Base-by-base conservation (phyloP, 2,888 invertebrate genomes). In the Electrophaes corylata region DNA sequence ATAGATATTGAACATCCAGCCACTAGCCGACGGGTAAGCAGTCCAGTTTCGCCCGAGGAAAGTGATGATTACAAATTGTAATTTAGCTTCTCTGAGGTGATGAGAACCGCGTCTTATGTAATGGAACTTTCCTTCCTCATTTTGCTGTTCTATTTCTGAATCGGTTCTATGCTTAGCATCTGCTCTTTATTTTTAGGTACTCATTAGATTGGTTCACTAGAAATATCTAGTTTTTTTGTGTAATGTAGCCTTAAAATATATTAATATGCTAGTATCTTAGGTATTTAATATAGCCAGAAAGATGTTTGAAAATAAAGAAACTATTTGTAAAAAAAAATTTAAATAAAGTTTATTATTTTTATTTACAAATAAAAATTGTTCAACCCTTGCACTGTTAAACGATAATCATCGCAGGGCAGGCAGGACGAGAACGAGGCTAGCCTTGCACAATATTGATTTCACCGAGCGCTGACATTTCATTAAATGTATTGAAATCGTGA, bases 401-500 rank as follows among this genome's bases (percentile, higher is more conserved):
- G 71, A 65, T 49, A 67, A 64, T 69, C 68, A 69, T 70, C 69
- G 54, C 64, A 71, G 69, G 71, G 73, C 73, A 69, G 71, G 73
- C 73, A 75, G 73, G 76, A 72, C 73, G 69, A 73, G 72, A 74
- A 72, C 70, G 70, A 68, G 71, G 71, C 61, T 76, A 66, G 69
- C 61, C 72, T 88, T 89, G 73, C 86, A 81, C 83, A 88, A 88
- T 81, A 78, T 79, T 78, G 77, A 83, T 86, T 86, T 83, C 86
- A 84, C 79, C 81, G 83, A 86, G 84, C 86, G 83, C 90, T 86
- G 88, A 87, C 89, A 90, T 91, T 91, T 90, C 83, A 88, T 89
- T 90, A 86, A 84, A 84, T 85, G 84, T 88, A 91, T 91, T 90
- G 89, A 84, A 91, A 89, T 91, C 91, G 91, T 90, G 91, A 88